A percentile compares a stretch with the other conserved stretches of the same genome.
phyloP scores from a whole-genome alignment of 2,888 invertebrate species.

The Xestia sexstrigata region DNA sequence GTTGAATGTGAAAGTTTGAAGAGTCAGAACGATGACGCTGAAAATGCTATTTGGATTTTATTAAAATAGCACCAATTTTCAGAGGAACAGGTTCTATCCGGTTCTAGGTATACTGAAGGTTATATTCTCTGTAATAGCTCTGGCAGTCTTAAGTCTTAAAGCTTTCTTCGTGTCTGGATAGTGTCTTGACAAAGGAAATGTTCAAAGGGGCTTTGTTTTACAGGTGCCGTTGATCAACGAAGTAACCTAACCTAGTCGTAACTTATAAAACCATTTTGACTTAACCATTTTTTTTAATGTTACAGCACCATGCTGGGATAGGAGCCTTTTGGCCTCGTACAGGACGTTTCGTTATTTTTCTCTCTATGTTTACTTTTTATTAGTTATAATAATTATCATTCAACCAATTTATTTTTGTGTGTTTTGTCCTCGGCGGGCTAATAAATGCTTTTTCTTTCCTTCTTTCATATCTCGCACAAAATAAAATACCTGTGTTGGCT shows the following conservation, averaged over 20 bases:
- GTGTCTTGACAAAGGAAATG: conserved; percentile 57
- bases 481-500: background rate
- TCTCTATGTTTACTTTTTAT: too few species aligned
- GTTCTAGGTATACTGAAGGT: conserved; percentile 14
- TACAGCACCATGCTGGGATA: too few species aligned
- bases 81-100: conserved; percentile 11
- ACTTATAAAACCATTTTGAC: too few species aligned
- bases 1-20: conserved; percentile 27
- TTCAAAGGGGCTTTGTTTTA: conserved; percentile 56
- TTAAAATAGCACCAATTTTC: conserved; percentile 18
- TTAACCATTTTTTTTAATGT: too few species aligned
- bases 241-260: background rate
- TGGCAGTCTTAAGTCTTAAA: conserved; percentile 45
- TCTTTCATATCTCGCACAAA: background rate
- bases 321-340: too few species aligned
- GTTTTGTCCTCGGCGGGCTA: too few species aligned
- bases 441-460: too few species aligned
- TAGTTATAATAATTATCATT: too few species aligned
- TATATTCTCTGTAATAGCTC: conserved; percentile 27
- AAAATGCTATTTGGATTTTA: conserved; percentile 35
- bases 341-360: too few species aligned
- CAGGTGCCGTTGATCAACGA: background rate
- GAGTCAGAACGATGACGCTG: conserved; percentile 20
- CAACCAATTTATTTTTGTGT: too few species aligned
- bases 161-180: conserved; percentile 43